A percentile compares a stretch with the other conserved stretches of the same genome.
phyloP scores from a whole-genome alignment of 1,140 invertebrate genomes.

The Caenorhabditis tropicalis region DNA sequence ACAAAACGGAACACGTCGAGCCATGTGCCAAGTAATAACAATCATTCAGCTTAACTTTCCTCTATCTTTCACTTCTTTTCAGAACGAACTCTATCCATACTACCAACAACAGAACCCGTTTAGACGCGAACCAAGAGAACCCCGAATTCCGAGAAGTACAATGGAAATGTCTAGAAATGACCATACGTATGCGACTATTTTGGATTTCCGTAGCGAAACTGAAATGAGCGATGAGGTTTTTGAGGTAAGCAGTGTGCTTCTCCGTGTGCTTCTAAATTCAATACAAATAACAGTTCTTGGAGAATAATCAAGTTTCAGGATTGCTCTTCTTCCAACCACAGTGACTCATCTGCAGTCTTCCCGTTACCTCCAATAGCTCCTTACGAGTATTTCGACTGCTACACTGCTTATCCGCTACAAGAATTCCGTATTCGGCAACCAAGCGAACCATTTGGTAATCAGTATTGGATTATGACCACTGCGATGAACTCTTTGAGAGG shows the following conservation, averaged over 20 bases:
- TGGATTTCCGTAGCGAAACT: background rate
- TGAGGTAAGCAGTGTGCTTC: background rate
- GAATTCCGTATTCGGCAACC: background rate
- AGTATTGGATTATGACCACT: background rate
- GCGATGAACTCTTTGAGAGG: background rate
- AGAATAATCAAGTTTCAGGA: background rate
- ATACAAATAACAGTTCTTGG: background rate
- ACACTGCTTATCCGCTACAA: background rate
- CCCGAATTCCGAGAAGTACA: background rate
- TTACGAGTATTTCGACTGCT: background rate
- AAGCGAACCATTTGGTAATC: background rate
- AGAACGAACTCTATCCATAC: constrained; percentile 41
- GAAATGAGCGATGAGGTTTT: constrained; percentile 23
- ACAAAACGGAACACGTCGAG: constrained; percentile 2
- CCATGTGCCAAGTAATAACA: constrained; percentile 32
- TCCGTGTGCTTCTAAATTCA: background rate
- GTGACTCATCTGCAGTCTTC: background rate
- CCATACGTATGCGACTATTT: background rate
- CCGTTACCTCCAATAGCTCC: background rate
- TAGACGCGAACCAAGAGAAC: background rate
- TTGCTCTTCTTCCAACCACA: background rate
- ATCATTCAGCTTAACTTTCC: background rate
- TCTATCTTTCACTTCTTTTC: constrained; percentile 10
- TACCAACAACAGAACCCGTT: background rate
- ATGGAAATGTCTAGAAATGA: background rate